Evolutionary conservation across 2,888 invertebrate species (phyloP).

Genomic region (Apantesis nais): DNA sequence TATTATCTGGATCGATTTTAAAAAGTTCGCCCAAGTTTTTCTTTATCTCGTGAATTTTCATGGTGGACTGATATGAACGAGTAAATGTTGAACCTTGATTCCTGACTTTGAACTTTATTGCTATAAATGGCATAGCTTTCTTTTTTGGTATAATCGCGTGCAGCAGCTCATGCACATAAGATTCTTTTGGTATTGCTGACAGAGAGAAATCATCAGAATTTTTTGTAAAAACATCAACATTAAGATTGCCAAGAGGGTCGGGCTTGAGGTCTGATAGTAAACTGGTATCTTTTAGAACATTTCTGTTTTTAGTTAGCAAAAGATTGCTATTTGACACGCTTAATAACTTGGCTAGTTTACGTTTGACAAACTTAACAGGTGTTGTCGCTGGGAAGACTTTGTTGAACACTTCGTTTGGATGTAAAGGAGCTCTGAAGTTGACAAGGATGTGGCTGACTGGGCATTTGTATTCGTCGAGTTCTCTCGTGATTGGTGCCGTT

Average conservation of each 20-base stretch:
- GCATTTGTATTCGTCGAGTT: slow-evolving; percentile 69
- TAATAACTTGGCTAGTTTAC: slow-evolving; percentile 76
- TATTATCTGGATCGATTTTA: slow-evolving; percentile 77
- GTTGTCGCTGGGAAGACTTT: slow-evolving; percentile 80
- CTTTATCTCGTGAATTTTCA: slow-evolving; percentile 86
- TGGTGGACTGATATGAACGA: slow-evolving; percentile 80
- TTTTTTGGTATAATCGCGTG: slow-evolving; percentile 73
- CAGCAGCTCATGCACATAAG: slow-evolving; percentile 74
- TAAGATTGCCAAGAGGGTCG: slow-evolving; percentile 71
- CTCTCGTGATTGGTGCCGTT: slow-evolving; percentile 73
- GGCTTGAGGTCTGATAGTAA: slow-evolving; percentile 72
- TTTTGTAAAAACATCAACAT: slow-evolving; percentile 78
- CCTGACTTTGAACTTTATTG: slow-evolving; percentile 75
- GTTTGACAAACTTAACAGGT: slow-evolving; percentile 74
- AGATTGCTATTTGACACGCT: slow-evolving; percentile 71
- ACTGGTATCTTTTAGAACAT: slow-evolving; percentile 73
- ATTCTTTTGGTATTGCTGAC: slow-evolving; percentile 74
- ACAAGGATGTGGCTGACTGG: slow-evolving; percentile 75
- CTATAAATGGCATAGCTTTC: slow-evolving; percentile 75
- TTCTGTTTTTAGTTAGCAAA: slow-evolving; percentile 74
- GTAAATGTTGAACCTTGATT: slow-evolving; percentile 79
- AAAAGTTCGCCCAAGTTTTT: slow-evolving; percentile 86
- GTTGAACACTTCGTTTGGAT: slow-evolving; percentile 70
- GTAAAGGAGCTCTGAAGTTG: slow-evolving; percentile 74
- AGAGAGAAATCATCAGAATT: slow-evolving; percentile 74